phyloP scores from a whole-genome alignment of 2,888 invertebrate genomes.

The Dryobotodes eremita region DNA sequence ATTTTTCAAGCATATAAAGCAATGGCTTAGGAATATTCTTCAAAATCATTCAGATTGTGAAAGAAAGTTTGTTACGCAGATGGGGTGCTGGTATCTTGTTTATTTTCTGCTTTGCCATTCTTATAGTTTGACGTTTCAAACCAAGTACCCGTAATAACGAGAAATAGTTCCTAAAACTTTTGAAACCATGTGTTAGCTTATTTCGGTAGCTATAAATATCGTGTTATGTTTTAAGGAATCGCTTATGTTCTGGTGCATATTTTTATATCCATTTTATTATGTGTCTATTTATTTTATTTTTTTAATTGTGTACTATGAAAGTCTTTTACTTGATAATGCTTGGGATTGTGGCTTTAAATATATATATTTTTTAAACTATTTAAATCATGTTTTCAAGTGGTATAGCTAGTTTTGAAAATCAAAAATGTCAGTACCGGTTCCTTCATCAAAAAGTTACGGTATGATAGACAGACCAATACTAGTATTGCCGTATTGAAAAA shows the following conservation, averaged over 20 bases:
- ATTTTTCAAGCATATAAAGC: neutral
- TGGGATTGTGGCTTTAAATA: neutral
- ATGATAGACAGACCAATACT: neutral
- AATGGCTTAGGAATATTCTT: neutral
- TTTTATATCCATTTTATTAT: conserved; percentile 64
- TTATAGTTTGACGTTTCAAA: conserved; percentile 40
- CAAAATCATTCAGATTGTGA: neutral
- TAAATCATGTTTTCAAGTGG: neutral
- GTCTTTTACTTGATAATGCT: conserved; percentile 54
- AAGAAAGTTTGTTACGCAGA: neutral
- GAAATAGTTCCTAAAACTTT: conserved; percentile 69
- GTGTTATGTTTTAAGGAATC: conserved; percentile 56
- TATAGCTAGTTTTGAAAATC: too few species aligned
- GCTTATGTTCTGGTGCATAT: conserved; percentile 68
- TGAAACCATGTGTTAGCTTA: conserved; percentile 64
- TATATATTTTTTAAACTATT: neutral
- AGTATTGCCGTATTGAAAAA: neutral
- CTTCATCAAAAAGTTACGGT: neutral
- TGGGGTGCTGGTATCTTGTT: neutral
- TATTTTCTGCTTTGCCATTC: neutral
- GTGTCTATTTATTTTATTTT: conserved; percentile 71
- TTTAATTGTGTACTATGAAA: conserved; percentile 54
- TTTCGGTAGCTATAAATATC: conserved; percentile 63
- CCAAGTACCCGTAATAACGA: conserved; percentile 38
- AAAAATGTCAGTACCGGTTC: neutral